phyloP scores from a whole-genome alignment of 1,140 invertebrate species.

The Sesamia nonagrioides region DNA sequence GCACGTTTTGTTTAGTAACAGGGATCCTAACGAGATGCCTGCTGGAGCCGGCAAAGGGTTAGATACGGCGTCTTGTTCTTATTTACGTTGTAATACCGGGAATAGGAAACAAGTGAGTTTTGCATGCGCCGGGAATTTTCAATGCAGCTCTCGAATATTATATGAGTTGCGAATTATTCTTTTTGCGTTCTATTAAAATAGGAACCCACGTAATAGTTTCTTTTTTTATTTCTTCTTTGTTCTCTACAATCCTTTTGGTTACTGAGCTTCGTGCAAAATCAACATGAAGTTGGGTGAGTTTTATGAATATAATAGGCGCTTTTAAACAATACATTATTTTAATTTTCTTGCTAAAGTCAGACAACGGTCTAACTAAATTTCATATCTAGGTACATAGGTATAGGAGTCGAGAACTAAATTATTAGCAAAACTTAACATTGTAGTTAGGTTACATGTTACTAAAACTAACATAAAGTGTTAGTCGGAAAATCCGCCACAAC shows the following conservation, averaged over 20 bases:
- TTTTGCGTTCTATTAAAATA: slow-evolving; percentile 39
- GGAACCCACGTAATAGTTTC: slow-evolving; percentile 7
- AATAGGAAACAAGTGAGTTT: slow-evolving; percentile 41
- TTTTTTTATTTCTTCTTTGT: slow-evolving; percentile 16
- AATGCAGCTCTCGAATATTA: slow-evolving; percentile 43
- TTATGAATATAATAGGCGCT: slow-evolving; percentile 9
- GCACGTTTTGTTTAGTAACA: slow-evolving; percentile 57
- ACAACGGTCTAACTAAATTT: too few relatives aligned
- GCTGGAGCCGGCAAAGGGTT: slow-evolving; percentile 16
- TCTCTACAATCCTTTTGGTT: background rate
- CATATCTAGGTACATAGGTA: too few relatives aligned
- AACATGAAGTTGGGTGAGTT: slow-evolving; percentile 18
- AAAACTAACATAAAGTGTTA: background rate
- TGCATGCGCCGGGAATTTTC: slow-evolving; percentile 48
- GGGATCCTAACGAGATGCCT: slow-evolving; percentile 58
- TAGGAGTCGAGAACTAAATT: too few relatives aligned
- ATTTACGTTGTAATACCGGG: slow-evolving; percentile 46
- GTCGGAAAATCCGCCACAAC: background rate
- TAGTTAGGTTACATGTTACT: too few relatives aligned
- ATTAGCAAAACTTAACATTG: too few relatives aligned
- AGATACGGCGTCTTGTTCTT: slow-evolving; percentile 44
- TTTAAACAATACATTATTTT: background rate
- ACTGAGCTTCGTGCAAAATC: slow-evolving; percentile 15
- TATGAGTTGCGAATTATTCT: slow-evolving; percentile 32
- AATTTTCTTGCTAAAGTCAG: background rate